Conservation (phyloP, 2,797 vertebrate genomes). For the Anolis apletophallus region DNA sequence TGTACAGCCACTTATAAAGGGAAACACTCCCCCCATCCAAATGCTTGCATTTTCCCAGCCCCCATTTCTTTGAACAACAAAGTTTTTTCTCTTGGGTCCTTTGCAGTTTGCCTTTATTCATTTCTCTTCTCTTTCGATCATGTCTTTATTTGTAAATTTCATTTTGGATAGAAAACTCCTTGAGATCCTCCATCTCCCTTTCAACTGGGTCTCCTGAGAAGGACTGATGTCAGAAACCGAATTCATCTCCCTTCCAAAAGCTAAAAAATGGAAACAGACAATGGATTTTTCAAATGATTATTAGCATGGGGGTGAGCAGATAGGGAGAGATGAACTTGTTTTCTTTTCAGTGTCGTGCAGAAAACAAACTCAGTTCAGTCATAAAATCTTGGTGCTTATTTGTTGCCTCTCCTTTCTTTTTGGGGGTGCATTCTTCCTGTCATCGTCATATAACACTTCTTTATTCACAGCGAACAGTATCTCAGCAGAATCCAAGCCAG, state of each 20-base stretch:
- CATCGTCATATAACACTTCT: not conserved
- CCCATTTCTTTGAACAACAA: slow-evolving; percentile 51
- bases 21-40: not conserved
- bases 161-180: slow-evolving; percentile 49
- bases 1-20: not conserved
- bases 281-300: slow-evolving; percentile 37
- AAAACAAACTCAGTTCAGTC: slow-evolving; percentile 1
- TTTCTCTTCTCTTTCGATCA: slow-evolving; percentile 51
- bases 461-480: not conserved
- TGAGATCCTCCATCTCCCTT: slow-evolving; percentile 62
- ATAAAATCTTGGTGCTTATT: not conserved
- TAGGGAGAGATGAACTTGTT: slow-evolving; percentile 22
- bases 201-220: slow-evolving; percentile 38
- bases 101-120: slow-evolving; percentile 42
- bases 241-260: slow-evolving; percentile 52
- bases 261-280: slow-evolving; percentile 29
- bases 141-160: slow-evolving; percentile 65
- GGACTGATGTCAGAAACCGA: slow-evolving; percentile 46
- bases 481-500: not conserved
- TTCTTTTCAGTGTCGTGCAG: slow-evolving; percentile 8
- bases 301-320: slow-evolving; percentile 27
- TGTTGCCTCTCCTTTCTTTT: rapidly evolving
- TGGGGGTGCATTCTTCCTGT: not conserved
- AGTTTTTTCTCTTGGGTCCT: slow-evolving; percentile 42
- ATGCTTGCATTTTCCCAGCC: slow-evolving; percentile 3